These are phyloP conservation scores for Drusus annulatus DNA, from an alignment of 1,140 invertebrate species.

Conservation along the genomic window DNA sequence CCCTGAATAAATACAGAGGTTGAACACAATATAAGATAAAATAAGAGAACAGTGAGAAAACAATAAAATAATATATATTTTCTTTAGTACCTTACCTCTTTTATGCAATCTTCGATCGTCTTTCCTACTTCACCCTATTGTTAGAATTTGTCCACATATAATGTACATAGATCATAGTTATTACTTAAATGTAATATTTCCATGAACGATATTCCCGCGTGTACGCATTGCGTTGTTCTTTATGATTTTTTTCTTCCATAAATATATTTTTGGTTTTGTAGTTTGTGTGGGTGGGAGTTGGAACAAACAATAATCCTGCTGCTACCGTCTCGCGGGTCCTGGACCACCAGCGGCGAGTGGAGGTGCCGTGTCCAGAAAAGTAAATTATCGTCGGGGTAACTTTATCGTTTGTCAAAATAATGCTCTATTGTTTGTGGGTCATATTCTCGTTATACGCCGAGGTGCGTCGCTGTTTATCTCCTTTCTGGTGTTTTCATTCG, in stretches of 20 bases:
- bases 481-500: neutral
- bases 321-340: constrained; percentile 17
- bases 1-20: too few relatives aligned
- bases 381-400: constrained; percentile 41
- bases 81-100: too few relatives aligned
- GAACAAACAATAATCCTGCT: constrained; percentile 10
- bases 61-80: too few relatives aligned
- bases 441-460: constrained; percentile 12
- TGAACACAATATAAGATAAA: too few relatives aligned
- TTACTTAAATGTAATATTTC: too few relatives aligned
- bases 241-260: neutral
- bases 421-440: constrained; percentile 36
- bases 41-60: too few relatives aligned
- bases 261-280: constrained; percentile 8
- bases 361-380: neutral
- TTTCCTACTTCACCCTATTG: too few relatives aligned
- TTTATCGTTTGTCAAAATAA: constrained; percentile 46
- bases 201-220: too few relatives aligned
- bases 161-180: too few relatives aligned
- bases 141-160: too few relatives aligned
- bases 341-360: constrained; percentile 35
- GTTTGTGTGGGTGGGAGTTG: neutral
- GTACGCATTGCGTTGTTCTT: neutral
- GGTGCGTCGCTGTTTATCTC: constrained; percentile 8
- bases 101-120: too few relatives aligned